Percentiles rank a stretch among this genome's conserved stretches.
These are phyloP conservation scores for Julus scandinavius DNA, from an alignment of 2,888 invertebrate genomes.

Conservation along the genomic window DNA sequence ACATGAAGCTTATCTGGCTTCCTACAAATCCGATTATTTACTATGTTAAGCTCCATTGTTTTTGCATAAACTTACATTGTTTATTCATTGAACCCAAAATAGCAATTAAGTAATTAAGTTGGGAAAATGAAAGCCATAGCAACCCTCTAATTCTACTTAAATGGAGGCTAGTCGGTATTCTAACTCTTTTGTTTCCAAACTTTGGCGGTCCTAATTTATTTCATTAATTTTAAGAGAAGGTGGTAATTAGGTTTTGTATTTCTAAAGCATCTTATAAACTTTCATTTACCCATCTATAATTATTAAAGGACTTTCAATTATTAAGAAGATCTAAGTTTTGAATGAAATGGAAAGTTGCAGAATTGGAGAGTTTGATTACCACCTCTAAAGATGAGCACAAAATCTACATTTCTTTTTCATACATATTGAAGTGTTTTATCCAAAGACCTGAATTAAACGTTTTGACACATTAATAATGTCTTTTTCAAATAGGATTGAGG, in stretches of 20 bases:
- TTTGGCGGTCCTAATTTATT: neutral
- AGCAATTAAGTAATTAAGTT: neutral
- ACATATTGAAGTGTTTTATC: neutral
- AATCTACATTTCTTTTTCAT: too few species aligned
- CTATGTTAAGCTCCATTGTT: constrained; percentile 3
- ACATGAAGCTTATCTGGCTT: neutral
- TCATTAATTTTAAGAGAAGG: neutral
- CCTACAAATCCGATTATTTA: neutral
- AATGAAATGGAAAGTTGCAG: too few species aligned
- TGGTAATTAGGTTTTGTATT: neutral
- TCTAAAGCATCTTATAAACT: too few species aligned
- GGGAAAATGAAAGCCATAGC: neutral
- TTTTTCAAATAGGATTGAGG: neutral
- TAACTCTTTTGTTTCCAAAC: neutral
- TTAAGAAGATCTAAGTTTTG: too few species aligned
- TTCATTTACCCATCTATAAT: too few species aligned
- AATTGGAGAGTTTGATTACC: too few species aligned
- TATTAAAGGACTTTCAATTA: too few species aligned
- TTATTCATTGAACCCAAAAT: neutral
- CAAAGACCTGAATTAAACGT: neutral
- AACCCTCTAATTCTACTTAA: neutral
- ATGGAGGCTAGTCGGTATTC: neutral
- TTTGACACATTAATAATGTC: neutral
- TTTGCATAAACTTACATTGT: neutral
- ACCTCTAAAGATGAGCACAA: too few species aligned